Evolutionary conservation across 1,140 invertebrate species (phyloP).

Genomic region (Drosophila persimilis): DNA sequence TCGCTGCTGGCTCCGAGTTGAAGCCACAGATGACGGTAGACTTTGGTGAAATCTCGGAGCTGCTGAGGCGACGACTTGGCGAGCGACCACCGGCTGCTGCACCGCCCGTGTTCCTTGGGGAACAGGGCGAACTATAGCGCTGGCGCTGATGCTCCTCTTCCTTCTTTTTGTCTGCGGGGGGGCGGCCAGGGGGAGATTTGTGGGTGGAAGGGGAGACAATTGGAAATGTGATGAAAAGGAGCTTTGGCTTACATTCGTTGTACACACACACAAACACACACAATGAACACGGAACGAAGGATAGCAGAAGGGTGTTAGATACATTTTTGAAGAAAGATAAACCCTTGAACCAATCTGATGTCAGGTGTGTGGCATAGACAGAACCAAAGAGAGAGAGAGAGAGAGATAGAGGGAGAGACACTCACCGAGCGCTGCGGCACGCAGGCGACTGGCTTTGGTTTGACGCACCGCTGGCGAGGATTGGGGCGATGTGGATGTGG

Average conservation of each 20-base stretch:
- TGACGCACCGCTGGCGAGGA: conserved; percentile 84
- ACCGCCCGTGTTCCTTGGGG: conserved; percentile 29
- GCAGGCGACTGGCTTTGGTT: conserved; percentile 88
- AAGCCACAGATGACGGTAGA: conserved; percentile 41
- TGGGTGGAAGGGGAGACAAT: conserved; percentile 3
- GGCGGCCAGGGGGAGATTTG: neutral
- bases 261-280: neutral
- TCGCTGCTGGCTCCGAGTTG: conserved; percentile 41
- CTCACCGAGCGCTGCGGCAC: conserved; percentile 85
- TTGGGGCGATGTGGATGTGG: conserved; percentile 59
- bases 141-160: conserved; percentile 66
- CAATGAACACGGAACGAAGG: neutral
- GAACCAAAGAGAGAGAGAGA: conserved; percentile 1
- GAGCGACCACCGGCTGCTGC: neutral
- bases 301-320: neutral
- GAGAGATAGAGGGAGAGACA: conserved; percentile 5
- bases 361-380: conserved; percentile 2
- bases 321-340: conserved; percentile 2
- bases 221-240: conserved; percentile 11
- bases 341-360: no score
- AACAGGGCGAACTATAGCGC: conserved; percentile 55
- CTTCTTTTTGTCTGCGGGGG: conserved; percentile 70
- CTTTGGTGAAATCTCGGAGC: conserved; percentile 62
- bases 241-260: conserved; percentile 2
- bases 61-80: conserved; percentile 49